phyloP scores from a whole-genome alignment of 2,797 vertebrate species.

The Gadopsis marmoratus region DNA sequence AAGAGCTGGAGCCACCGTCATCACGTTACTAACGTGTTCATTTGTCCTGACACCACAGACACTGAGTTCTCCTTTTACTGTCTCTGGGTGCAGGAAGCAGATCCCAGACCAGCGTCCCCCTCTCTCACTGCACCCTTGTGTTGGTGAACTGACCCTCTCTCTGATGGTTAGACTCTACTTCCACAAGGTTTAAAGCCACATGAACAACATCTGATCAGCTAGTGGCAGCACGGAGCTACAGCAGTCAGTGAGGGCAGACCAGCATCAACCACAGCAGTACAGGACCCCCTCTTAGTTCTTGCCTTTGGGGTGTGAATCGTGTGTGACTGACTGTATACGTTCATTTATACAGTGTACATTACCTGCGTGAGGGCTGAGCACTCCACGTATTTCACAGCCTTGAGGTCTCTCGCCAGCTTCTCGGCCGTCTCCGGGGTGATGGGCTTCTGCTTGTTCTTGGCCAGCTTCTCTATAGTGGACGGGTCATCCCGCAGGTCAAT shows the following conservation, averaged over 20 bases:
- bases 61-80: background rate
- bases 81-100: background rate
- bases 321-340: background rate
- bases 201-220: background rate
- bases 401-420: constrained; percentile 87
- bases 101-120: background rate
- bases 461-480: constrained; percentile 88
- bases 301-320: constrained; percentile 8
- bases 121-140: background rate
- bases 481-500: constrained; percentile 88
- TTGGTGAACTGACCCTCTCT: background rate
- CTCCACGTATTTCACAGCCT: constrained; percentile 89
- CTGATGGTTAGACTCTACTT: background rate
- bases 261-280: constrained; percentile 15
- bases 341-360: constrained; percentile 1
- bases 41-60: background rate
- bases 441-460: constrained; percentile 90
- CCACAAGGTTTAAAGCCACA: background rate
- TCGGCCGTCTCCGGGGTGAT: constrained; percentile 88
- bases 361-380: constrained; percentile 89
- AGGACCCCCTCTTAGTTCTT: constrained; percentile 56
- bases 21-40: background rate
- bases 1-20: background rate
- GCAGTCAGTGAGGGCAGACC: background rate
- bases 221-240: background rate